Evolutionary conservation across 2,888 invertebrate genomes (phyloP), one percentile per base, ranked within the genome.

Genomic region (Plagiodera versicolora): DNA sequence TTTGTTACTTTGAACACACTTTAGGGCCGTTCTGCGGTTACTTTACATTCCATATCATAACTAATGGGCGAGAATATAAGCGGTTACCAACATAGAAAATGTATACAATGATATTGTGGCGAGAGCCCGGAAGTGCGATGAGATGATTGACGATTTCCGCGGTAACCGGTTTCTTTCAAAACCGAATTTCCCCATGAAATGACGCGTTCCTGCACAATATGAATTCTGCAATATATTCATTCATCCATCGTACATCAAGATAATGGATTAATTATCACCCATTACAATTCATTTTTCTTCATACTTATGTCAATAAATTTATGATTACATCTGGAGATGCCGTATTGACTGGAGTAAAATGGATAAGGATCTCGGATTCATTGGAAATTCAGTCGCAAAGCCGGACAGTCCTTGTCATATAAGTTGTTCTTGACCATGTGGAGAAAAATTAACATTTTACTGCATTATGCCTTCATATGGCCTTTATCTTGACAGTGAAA

Each of bases 401-500:
- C 39, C 14, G 39, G 39, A 39, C 39, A 39, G 39, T 39, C n/a
- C 39, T 39, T 39, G 39, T 39, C 39, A 39, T 39, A 39, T 39
- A 39, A 32, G 39, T 39, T 39, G 39, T 14, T 39, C 45, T 53
- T 20, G 44, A 44, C 24, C 53, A 44, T 44, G 53, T 11, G 53
- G 53, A 44, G 39, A 45, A 52, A 28, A 58, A 58, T 58, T 51
- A 58, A 52, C 51, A 52, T 51, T 58, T 49, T 19, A 32, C 56
- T 32, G 50, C 49, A 48, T 56, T 58, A 51, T 58, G 58, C 48
- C 52, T 48, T 24, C 53, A 47, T 58, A 44, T 48, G 28, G 44
- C 17, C 53, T 45, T 58, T 58, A 58, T 58, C 58, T 45, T n/a
- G 51, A 53, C 46, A 51, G 32, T 32, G 58, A 58, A 58, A 58